phyloP scores from a whole-genome alignment of 2,797 vertebrate species.

The Enteromius thamalakanensis region DNA sequence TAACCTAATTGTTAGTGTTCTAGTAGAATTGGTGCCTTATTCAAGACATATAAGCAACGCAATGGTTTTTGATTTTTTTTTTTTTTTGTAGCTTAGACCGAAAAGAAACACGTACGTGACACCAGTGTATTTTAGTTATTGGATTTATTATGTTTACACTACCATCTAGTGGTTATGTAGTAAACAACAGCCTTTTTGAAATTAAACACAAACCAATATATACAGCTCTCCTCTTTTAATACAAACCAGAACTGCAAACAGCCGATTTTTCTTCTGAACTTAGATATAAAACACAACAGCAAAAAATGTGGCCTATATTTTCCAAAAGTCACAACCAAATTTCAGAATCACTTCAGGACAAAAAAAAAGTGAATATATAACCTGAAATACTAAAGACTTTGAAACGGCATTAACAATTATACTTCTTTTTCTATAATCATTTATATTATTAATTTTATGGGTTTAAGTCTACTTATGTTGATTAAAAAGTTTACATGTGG shows the following conservation, averaged over 20 bases:
- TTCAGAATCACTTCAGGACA: neutral
- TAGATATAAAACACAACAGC: constrained; percentile 35
- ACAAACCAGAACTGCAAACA: constrained; percentile 49
- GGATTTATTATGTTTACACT: neutral
- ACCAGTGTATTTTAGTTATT: neutral
- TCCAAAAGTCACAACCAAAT: neutral
- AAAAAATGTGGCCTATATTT: neutral
- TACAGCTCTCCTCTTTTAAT: constrained; percentile 67
- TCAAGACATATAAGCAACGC: neutral
- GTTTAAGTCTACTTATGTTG: neutral
- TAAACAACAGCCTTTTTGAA: constrained; percentile 16
- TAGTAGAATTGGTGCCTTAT: neutral
- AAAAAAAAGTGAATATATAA: neutral
- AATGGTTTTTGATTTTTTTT: neutral
- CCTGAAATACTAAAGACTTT: neutral
- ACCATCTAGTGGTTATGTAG: constrained; percentile 41
- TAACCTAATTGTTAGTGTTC: neutral
- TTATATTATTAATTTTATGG: neutral
- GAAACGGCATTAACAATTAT: neutral
- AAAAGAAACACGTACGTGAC: neutral
- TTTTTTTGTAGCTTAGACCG: neutral
- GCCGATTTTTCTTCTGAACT: constrained; percentile 19
- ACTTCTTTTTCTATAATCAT: neutral
- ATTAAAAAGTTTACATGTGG: neutral
- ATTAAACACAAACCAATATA: constrained; percentile 50